These are phyloP conservation scores for Drosophila tropicalis DNA, from an alignment of 1,140 invertebrate genomes.

Conservation along the genomic window DNA sequence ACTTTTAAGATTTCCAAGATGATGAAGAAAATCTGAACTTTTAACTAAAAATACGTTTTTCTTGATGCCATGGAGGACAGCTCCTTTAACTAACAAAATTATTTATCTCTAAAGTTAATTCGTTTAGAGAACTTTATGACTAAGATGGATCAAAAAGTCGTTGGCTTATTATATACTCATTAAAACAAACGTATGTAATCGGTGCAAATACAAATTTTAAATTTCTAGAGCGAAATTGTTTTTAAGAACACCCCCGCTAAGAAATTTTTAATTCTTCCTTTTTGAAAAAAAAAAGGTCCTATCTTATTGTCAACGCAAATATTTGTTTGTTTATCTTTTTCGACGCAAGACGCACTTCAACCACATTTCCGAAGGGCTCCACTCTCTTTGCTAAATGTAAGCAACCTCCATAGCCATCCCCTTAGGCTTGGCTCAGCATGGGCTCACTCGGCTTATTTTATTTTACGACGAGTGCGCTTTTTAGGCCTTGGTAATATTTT, in stretches of 20 bases:
- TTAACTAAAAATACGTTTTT: too few species aligned
- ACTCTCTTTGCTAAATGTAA: neutral
- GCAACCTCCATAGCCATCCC: neutral
- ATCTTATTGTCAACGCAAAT: slow-evolving; percentile 72
- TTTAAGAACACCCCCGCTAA: slow-evolving; percentile 14
- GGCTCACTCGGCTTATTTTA: slow-evolving; percentile 54
- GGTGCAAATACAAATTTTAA: too few species aligned
- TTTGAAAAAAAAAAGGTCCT: neutral
- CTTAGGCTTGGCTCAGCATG: slow-evolving; percentile 29
- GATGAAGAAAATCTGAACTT: too few species aligned
- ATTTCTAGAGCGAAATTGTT: neutral
- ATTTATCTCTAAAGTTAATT: too few species aligned
- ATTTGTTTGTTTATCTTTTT: slow-evolving; percentile 77
- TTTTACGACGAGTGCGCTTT: slow-evolving; percentile 67
- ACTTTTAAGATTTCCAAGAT: too few species aligned
- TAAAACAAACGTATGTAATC: too few species aligned
- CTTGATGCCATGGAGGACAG: too few species aligned
- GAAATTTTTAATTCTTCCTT: slow-evolving; percentile 21
- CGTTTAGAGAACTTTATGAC: too few species aligned
- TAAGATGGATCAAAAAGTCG: too few species aligned
- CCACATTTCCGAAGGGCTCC: slow-evolving; percentile 14
- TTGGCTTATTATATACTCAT: too few species aligned
- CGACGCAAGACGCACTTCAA: slow-evolving; percentile 50
- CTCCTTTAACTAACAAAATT: too few species aligned
- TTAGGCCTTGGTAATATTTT: slow-evolving; percentile 62